A percentile compares a stretch with the other conserved stretches of the same genome.
Evolutionary conservation across 1,140 invertebrate species (phyloP).

Genomic region (Trachymyrmex cornetzi): DNA sequence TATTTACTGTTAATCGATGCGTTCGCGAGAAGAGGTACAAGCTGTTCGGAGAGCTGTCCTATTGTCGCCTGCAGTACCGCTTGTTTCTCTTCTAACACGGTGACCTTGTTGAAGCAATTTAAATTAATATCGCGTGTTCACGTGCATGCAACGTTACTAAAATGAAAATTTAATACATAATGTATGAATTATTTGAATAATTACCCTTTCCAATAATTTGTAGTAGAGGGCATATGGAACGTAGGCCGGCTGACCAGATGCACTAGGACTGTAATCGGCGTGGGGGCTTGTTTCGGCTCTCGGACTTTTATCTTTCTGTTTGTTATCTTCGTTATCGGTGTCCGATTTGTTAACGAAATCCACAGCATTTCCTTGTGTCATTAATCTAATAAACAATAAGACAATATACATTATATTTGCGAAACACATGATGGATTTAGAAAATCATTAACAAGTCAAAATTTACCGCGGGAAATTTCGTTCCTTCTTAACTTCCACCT

Average conservation of each 20-base stretch:
- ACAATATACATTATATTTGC: background rate
- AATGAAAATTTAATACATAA: constrained; percentile 21
- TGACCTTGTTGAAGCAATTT: constrained; percentile 78
- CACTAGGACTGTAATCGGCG: constrained; percentile 67
- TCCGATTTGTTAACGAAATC: constrained; percentile 74
- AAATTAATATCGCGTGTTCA: constrained; percentile 36
- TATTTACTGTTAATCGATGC: constrained; percentile 79
- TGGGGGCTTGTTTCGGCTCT: constrained; percentile 65
- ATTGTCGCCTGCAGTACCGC: constrained; percentile 81
- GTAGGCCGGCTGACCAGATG: constrained; percentile 77
- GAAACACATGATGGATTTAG: background rate
- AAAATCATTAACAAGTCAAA: constrained; percentile 6
- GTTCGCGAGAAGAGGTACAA: constrained; percentile 77
- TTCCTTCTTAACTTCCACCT: constrained; percentile 81
- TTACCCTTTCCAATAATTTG: constrained; percentile 84
- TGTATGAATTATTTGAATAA: constrained; percentile 25
- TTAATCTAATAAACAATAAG: constrained; percentile 35
- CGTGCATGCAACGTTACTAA: constrained; percentile 13
- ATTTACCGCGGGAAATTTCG: constrained; percentile 72
- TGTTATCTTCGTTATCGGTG: constrained; percentile 77
- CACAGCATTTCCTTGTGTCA: constrained; percentile 51
- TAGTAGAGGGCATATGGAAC: constrained; percentile 84
- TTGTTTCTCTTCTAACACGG: constrained; percentile 83
- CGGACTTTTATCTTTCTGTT: constrained; percentile 78
- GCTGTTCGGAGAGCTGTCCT: constrained; percentile 81